Evolutionary conservation across 2,113 vertebrate species (phyloP), one percentile per base, ranked within the genome.

Genomic region (Alethe castanea): DNA sequence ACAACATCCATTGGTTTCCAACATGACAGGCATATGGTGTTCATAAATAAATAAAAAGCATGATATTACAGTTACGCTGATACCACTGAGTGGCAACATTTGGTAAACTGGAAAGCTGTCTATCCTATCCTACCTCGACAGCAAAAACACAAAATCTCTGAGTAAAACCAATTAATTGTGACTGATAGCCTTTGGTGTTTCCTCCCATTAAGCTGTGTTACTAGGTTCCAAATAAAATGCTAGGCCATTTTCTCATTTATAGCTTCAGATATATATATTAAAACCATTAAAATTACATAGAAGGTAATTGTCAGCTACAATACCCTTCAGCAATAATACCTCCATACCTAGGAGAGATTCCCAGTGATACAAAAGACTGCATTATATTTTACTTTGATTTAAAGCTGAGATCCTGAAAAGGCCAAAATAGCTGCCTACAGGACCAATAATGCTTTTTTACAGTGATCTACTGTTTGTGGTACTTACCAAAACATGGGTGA

Each of bases 11-110:
- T 86, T 95, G 94, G 93, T 98, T 98, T 96, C 94, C 29, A 70
- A 97, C 97, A 97, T 98, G 96, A 98, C 91, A 94, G 93, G 93
- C 98, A 98, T 98, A 98, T 98, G 98, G 97, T 95, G 96, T 80
- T 95, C 97, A 98, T 98, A 97, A 98, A 98, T 98, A 98, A 98
- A 97, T 98, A 89, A 98, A 97, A 96, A 97, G 92, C 81, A 77
- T 93, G 77, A 91, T 94, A 94, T 91, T 98, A 97, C 96, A 98
- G 95, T 98, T 98, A 96, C 5, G 4, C 87, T 78, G 88, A 92
- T 90, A 87, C 92, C 80, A 83, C 86, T 90, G 90, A 95, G 81
- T 85, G 80, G 96, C 44, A 97, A 96, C 98, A 98, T 98, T 97
- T 98, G 98, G 97, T 96, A 95, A 98, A 91, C 97, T 97, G 89